Base-by-base conservation (phyloP, 2,888 invertebrate species). In the Silvanus unidentatus region DNA sequence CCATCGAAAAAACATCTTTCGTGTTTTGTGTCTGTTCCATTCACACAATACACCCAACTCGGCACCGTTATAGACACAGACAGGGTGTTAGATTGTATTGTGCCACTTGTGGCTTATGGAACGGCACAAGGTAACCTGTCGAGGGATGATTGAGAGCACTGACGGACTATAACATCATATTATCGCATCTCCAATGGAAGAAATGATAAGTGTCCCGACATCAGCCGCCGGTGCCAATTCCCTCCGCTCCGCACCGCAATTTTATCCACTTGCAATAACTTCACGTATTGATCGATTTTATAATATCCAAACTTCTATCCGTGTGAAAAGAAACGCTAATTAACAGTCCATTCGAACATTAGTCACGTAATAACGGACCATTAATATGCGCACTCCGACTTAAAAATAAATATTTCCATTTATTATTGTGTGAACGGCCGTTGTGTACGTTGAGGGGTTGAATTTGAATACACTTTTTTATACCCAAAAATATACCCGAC, bases 131-230 rank as follows among this genome's bases (percentile, higher is more conserved):
- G 62, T 58, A 58, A 62, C 50, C 62, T 63, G 64, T 62, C 64
- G 61, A 37, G 51, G 65, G 63, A 69, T 70, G 71, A 71, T 71
- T 69, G 70, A 71, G 63, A 64, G 62, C 59, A 64, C 64, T 65
- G 67, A 68, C 68, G 67, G 68, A 69, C 70, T 69, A 70, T 71
- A 71, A 70, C 69, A 70, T 70, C 70, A 70, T 69, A 70, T 71
- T 70, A 70, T 57, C 58, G 63, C 57, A 56, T 59, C 56, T 62
- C 60, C 56, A 22, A 22, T 22, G 22, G 32, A 5, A 12, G 10
- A 32, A 12, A 32, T 32, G 32, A 32, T 32, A 32, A 32, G 32
- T 32, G 32, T 32, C 3, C 13, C 8, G 8, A n/a, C 32, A 8
- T 22, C 22, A 12, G 32, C n/a, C 32, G 32, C 4, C n/a, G 5